Evolutionary conservation across 2,888 invertebrate species (phyloP), one percentile per base, ranked within the genome.

Genomic region (Lasioglossum figueresi): DNA sequence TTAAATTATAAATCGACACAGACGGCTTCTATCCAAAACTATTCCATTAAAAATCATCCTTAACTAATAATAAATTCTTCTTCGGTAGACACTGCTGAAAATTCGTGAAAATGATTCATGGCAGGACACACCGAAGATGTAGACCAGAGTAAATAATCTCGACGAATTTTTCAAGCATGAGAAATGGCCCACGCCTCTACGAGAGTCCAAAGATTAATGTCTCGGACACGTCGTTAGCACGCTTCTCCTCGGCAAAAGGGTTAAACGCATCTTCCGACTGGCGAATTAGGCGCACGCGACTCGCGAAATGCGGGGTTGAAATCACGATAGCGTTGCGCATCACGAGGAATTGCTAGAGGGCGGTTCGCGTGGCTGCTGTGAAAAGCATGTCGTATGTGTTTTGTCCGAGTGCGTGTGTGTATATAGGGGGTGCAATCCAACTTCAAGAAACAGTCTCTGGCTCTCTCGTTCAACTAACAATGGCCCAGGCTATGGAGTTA

Each of bases 401-500:
- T 52, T 23, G n/a, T 23, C 23, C 8, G 16, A 16, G 31, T 14
- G 27, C 4, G 27, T 10, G 27, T 59, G 27, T 14, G 59, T 14
- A 14, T 27, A 27, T 31, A 63, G 63, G 63, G 63, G 31, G 72
- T 87, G 84, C 89, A 90, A 90, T 83, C 91, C 91, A 84, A 80
- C 82, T 83, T 89, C 87, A 86, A 90, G 90, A 85, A 90, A 88
- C 80, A 91, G 91, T 91, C 91, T 85, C 88, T 84, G 85, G 83
- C 79, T 85, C 89, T 91, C 90, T 90, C 91, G 84, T 89, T 86
- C 88, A 82, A 75, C 88, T 87, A 91, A 91, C 92, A 92, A 91
- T 90, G 89, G 92, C 91, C 88, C 91, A 91, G 90, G 87, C 92
- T 92, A 91, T 90, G 91, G 90, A 90, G 91, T 90, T 88, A 86